Evolutionary conservation across 2,113 vertebrate genomes (phyloP), one percentile per base, ranked within the genome.

Genomic region (Cyprinodon variegatus): DNA sequence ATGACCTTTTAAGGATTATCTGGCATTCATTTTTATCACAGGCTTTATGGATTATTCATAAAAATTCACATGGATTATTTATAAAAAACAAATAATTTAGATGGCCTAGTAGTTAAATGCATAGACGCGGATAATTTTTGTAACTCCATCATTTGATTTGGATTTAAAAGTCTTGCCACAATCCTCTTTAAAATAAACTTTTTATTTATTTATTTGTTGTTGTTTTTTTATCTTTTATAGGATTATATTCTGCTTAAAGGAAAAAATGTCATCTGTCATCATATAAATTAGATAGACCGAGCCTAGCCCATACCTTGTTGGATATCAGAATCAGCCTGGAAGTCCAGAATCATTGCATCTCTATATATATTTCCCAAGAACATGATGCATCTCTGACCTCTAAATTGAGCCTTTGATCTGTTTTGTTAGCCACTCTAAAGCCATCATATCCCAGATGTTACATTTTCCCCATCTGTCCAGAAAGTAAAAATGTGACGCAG

Each of bases 381-480:
- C 40, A 63, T 74, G 74, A 79, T 53, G 41, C 76, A 76, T 70
- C 61, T 65, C 72, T 57, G 68, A 67, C 59, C 50, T 64, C 57
- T 9, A 79, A 77, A 92, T 91, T 88, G 90, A 93, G 92, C 91
- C 90, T 92, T 90, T 92, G 72, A 90, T 94, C 89, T 89, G 20
- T 9, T 20, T 20, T n/a, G 77, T 91, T 91, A 76, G 93, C 91
- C 92, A 90, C 93, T 95, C 84, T 46, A 80, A 85, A 91, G 92
- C 87, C 93, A 94, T 93, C 91, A 92, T 67, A 89, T 81, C 92
- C 95, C 96, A 98, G 95, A 97, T 96, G 96, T 95, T 96, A 95
- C 93, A 93, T 93, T 74, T 94, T 93, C 93, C 92, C 94, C 95
- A 94, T 93, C 95, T 95, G 94, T 89, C 94, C 83, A 41, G 76